A percentile compares a stretch with the other conserved stretches of the same genome.
phyloP scores from a whole-genome alignment of 2,113 vertebrate species.

The Capreolus pygargus region DNA sequence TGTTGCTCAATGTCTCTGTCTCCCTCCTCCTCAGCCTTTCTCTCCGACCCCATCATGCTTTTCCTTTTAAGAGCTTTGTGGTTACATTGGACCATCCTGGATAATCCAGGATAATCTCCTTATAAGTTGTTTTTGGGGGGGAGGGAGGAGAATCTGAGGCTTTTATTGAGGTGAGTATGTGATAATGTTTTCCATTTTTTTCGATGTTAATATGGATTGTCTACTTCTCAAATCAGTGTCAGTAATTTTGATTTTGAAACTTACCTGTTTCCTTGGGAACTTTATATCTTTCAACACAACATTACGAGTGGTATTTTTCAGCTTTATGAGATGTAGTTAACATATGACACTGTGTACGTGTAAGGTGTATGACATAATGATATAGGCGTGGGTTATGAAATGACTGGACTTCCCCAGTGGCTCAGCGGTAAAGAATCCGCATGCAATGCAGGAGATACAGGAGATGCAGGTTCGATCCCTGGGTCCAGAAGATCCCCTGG shows the following conservation, averaged over 20 bases:
- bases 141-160: background rate
- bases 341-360: rapidly evolving
- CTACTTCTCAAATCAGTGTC: background rate
- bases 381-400: rapidly evolving
- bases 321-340: rapidly evolving
- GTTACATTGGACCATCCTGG: background rate
- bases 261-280: background rate
- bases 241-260: background rate
- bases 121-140: background rate
- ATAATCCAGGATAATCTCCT: background rate
- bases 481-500: background rate
- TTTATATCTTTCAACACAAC: background rate
- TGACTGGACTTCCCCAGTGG: background rate
- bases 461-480: rapidly evolving
- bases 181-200: background rate
- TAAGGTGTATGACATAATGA: rapidly evolving
- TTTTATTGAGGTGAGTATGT: background rate
- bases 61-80: background rate
- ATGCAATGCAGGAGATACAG: rapidly evolving
- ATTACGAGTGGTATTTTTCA: background rate
- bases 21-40: rapidly evolving
- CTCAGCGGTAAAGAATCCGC: rapidly evolving
- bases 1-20: background rate
- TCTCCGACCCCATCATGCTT: background rate
- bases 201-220: background rate